These are phyloP conservation scores for Limnothrissa miodon DNA, from an alignment of 2,113 vertebrate species.

Conservation along the genomic window DNA sequence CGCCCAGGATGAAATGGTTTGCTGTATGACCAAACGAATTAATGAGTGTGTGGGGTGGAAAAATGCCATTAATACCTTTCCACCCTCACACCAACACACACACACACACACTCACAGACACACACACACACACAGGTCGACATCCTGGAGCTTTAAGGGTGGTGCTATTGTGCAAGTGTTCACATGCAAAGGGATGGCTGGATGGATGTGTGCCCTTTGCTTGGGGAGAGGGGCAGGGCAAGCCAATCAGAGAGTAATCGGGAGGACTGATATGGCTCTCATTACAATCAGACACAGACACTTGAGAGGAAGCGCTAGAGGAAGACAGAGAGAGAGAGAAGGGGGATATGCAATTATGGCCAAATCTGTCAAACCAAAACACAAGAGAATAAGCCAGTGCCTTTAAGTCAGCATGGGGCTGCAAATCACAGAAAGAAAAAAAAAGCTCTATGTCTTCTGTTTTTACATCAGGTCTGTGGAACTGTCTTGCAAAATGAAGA, in stretches of 20 bases:
- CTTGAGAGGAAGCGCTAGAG: constrained; percentile 44
- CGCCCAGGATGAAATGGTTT: neutral
- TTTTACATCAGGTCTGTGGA: neutral
- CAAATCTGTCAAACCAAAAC: constrained; percentile 64
- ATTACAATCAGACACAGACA: constrained; percentile 69
- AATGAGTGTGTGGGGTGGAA: neutral
- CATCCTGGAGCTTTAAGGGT: constrained; percentile 33
- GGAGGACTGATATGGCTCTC: constrained; percentile 71
- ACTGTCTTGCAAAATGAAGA: neutral
- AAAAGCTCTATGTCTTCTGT: neutral
- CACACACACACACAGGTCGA: neutral
- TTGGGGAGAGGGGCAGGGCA: constrained; percentile 39
- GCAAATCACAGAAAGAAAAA: neutral
- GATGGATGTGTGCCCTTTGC: constrained; percentile 37
- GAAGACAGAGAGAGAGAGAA: constrained; percentile 31
- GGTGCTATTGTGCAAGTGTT: constrained; percentile 43
- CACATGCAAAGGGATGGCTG: constrained; percentile 38
- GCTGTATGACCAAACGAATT: neutral
- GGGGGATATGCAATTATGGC: constrained; percentile 64
- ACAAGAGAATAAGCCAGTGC: constrained; percentile 53
- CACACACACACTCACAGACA: constrained; percentile 2
- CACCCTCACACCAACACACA: neutral
- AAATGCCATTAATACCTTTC: neutral
- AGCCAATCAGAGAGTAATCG: constrained; percentile 68
- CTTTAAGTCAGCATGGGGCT: neutral